Percentiles rank a stretch among this genome's conserved stretches.
These are phyloP conservation scores for Rhinoptilus africanus DNA, from an alignment of 2,113 vertebrate species.

Conservation along the genomic window DNA sequence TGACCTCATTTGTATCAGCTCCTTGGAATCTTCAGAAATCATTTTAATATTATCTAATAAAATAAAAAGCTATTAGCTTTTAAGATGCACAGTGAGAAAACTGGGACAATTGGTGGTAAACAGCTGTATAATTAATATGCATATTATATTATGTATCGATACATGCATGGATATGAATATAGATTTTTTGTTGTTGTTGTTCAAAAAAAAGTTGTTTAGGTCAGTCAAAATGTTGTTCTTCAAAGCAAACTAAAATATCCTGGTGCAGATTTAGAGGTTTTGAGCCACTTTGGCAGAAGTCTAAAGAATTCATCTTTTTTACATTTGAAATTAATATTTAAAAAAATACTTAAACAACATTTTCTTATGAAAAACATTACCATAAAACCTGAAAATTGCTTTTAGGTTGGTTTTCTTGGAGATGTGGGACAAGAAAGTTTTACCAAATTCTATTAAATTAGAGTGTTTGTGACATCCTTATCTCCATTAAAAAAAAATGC, in stretches of 20 bases:
- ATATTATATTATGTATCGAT: not conserved
- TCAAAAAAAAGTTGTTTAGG: not conserved
- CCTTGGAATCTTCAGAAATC: not conserved
- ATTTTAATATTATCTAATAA: not conserved
- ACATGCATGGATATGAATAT: not conserved
- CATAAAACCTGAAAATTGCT: not conserved
- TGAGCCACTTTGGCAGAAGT: not conserved
- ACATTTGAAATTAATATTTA: not conserved
- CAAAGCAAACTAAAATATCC: not conserved
- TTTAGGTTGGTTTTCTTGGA: not conserved
- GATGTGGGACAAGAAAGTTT: not conserved
- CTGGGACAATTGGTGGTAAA: not conserved
- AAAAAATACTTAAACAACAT: not conserved
- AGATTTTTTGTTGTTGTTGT: not conserved
- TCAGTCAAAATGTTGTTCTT: not conserved
- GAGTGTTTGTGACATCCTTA: not conserved
- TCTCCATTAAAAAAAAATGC: not conserved
- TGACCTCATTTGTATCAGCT: not conserved
- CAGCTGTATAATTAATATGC: fast-evolving
- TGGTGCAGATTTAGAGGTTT: not conserved
- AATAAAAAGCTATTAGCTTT: not conserved
- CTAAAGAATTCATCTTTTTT: not conserved
- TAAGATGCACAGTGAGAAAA: not conserved
- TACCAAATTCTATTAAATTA: not conserved
- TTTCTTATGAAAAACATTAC: not conserved